Base-by-base conservation (phyloP, 35 echinoderm and acorn worm genomes). In the Ophiothrix spiculata region DNA sequence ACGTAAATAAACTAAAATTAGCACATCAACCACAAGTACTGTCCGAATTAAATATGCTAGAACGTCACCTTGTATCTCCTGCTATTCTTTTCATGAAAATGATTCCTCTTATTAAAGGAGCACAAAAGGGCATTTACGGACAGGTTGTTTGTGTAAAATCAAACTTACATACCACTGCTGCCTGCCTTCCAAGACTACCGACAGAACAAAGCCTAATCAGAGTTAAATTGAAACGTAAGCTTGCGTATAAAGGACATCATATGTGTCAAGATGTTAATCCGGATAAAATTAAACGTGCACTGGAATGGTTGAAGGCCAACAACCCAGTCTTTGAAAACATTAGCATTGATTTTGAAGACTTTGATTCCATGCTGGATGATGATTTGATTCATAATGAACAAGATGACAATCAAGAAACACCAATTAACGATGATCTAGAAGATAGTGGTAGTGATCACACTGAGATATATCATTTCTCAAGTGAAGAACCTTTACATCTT, bases 241-340 rank as follows among this genome's bases (percentile, higher is more conserved):
- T 69, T 69, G 60, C 60, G 4, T 69, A 69, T 49, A 69, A 69
- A 69, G 60, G 60, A 69, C 60, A 69, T 69, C 60, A 69, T 69
- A n/a, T 69, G 60, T 69, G 60, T 69, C 60, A 69, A 28, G 60
- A 69, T 69, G 29, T 69, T 28, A 69, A 69, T 69, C 60, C 60
- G 16, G 60, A 15, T 6, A 69, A 69, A 10, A 25, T 69, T 69
- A 69, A 28, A 10, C 42, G 42, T 25, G 60, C 60, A 69, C 60
- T 69, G 3, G 29, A 15, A 19, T 69, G 60, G 60, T 69, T 69
- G 42, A 69, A 69, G 29, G 60, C 60, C 1, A 69, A 69, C 29
- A 69, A 69, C 60, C 42, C 60, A 69, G 60, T 69, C 6, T 69
- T 69, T 69, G 3, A 28, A 12, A 28, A 69, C 29, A 69, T 69